Evolutionary conservation across 2,113 vertebrate genomes (phyloP), one percentile per base, ranked within the genome.

Genomic region (Oreamnos americanus): DNA sequence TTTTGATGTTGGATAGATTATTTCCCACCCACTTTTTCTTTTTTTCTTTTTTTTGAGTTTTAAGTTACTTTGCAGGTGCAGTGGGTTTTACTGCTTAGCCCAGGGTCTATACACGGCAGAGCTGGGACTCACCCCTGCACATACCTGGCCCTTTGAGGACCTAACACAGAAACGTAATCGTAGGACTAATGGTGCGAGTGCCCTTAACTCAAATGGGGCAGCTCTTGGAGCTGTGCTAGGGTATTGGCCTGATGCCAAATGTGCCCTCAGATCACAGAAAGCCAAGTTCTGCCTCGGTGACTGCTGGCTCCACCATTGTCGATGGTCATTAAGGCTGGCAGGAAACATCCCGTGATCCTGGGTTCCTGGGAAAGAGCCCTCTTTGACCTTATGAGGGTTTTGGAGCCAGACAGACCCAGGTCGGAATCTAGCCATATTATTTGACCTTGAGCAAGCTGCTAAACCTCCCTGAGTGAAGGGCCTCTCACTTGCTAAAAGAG

Each of bases 1-100:
- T 92, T 94, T 93, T 92, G 60, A 91, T 74, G 49, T 71, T 71
- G 30, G 79, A 33, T 62, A 79, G 84, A 79, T 95, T 85, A 82
- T 49, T 87, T 93, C 55, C 67, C 53, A n/a, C n/a, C 47, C 28
- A 17, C 4, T 43, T 4, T 33, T 39, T 58, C 6, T 58, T 49
- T 49, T 49, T 3, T 51, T 33, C 14, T 16, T 25, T 16, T 36
- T 55, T 36, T 36, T n/a, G 1, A 83, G 21, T 83, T 28, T 39
- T 36, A 33, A 57, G 11, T 3, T 26, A 88, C 91, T 86, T 36
- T 76, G 30, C 79, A 92, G 67, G 36, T 82, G 30, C 9, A 13
- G 19, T 53, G 74, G 36, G 43, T 30, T 51, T 94, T 17, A 83
- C 47, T 64, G 76, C 51, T 28, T 6, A 64, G 58, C 43, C n/a